Percentiles rank a stretch among this genome's conserved stretches.
Conservation (phyloP, 2,888 invertebrate species). For the Molanna angustata region DNA sequence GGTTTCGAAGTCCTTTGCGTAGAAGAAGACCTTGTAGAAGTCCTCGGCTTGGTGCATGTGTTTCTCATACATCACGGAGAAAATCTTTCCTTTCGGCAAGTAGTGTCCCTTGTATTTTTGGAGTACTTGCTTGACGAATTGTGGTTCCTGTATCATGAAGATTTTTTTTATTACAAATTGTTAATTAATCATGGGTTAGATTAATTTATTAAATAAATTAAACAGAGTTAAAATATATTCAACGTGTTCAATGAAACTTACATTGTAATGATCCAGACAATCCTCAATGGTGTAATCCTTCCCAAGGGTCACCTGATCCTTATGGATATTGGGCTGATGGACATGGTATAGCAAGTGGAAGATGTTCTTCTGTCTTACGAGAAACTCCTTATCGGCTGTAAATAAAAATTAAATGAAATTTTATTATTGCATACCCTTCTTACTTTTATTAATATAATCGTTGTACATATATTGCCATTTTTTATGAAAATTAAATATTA, state of each 20-base stretch:
- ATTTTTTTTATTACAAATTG: no score
- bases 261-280: conserved; percentile 6
- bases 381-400: conserved; percentile 54
- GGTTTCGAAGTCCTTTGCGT: conserved; percentile 67
- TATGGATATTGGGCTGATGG: conserved; percentile 58
- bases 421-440: no score
- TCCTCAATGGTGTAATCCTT: conserved; percentile 51
- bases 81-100: conserved; percentile 58
- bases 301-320: conserved; percentile 51
- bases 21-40: conserved; percentile 64
- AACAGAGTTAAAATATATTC: no score
- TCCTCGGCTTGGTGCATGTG: conserved; percentile 62
- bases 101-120: conserved; percentile 53
- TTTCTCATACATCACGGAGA: conserved; percentile 52
- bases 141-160: no score
- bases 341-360: conserved; percentile 55
- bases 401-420: conserved; percentile 27
- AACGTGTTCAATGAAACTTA: conserved; percentile 37
- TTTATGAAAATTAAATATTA: no score
- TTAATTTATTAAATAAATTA: no score
- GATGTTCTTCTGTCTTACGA: conserved; percentile 51
- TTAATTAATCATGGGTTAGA: no score
- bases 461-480: no score
- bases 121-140: conserved; percentile 54
- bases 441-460: no score